Evolutionary conservation across 2,113 vertebrate genomes (phyloP), one percentile per base, ranked within the genome.

Genomic region (Limanda limanda): DNA sequence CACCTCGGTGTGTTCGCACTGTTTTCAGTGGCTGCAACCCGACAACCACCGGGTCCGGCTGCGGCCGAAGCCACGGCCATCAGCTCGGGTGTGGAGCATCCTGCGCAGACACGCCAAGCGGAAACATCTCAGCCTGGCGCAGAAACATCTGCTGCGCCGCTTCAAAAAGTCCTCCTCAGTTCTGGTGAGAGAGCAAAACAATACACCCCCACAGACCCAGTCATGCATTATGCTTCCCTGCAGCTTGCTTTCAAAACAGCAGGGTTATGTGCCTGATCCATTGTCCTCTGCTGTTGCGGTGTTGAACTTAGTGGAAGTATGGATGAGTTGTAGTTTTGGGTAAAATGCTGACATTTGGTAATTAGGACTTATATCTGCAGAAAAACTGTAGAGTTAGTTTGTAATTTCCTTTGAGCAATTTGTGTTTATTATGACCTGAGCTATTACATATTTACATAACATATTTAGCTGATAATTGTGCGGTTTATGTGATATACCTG

Each of bases 11-110:
- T 99, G 98, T 85, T 88, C 91, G 0, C 89, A 94, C 92, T 99
- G 98, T 89, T 96, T 93, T 88, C 96, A 98, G 92, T 95, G 95
- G 87, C 91, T 95, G 55, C 82, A 89, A 79, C 94, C 95, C 17
- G 95, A 91, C 81, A 95, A 95, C 76, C 87, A 90, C 77, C 89
- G 92, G 1, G 91, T 98, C 1, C 95, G 97, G 14, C 89, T 98
- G 64, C 93, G 92, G 68, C 95, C 97, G 8, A 99, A 97, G 90
- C 86, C 81, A 67, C 95, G 85, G 48, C 68, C 95, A 18, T 95
- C 96, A 3, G 88, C 91, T 0, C 89, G 80, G 75, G 90, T 96
- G 87, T 92, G 95, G 88, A 94, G 91, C 25, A 63, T 97, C 83
- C 94, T 98, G 71, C 94, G 88, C 35, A 92, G 61, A 74, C 91